These are phyloP conservation scores for Volucella zonaria DNA, from an alignment of 2,888 invertebrate species.

Conservation along the genomic window DNA sequence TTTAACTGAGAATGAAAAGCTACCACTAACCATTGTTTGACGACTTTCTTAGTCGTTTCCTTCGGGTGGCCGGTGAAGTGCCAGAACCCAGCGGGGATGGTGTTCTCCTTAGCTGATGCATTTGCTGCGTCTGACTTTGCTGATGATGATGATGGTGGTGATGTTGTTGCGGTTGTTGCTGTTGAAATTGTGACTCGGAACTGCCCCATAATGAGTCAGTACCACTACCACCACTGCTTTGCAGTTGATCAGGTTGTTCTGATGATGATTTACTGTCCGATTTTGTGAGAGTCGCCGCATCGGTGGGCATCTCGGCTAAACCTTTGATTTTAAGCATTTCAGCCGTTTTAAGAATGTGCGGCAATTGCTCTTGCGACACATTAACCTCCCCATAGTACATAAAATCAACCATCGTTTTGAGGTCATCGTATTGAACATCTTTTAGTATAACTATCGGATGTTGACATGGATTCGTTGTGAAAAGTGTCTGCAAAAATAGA, in stretches of 20 bases:
- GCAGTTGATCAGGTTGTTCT: constrained; percentile 83
- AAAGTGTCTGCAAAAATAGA: constrained; percentile 86
- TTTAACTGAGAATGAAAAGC: not conserved
- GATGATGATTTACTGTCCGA: constrained; percentile 86
- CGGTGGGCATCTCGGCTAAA: constrained; percentile 92
- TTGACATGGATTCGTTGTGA: constrained; percentile 92
- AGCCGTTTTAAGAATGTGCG: constrained; percentile 91
- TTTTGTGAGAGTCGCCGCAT: constrained; percentile 88
- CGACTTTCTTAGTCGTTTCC: constrained; percentile 86
- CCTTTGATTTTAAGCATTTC: constrained; percentile 94
- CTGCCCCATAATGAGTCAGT: constrained; percentile 84
- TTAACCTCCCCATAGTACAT: constrained; percentile 97
- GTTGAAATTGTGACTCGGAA: constrained; percentile 83
- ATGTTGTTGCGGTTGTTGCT: constrained; percentile 85
- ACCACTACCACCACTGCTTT: constrained; percentile 77
- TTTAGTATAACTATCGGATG: constrained; percentile 95
- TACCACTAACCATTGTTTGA: constrained; percentile 84
- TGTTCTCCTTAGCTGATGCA: constrained; percentile 84
- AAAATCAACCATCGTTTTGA: constrained; percentile 94
- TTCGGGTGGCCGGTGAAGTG: constrained; percentile 86
- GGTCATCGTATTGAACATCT: constrained; percentile 92
- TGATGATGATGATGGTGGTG: constrained; percentile 86
- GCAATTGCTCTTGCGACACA: constrained; percentile 93
- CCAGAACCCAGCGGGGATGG: constrained; percentile 84
- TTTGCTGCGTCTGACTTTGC: constrained; percentile 85